Evolutionary conservation across 2,888 invertebrate species (phyloP), one percentile per base, ranked within the genome.

Genomic region (Lepidochrysops patricia): DNA sequence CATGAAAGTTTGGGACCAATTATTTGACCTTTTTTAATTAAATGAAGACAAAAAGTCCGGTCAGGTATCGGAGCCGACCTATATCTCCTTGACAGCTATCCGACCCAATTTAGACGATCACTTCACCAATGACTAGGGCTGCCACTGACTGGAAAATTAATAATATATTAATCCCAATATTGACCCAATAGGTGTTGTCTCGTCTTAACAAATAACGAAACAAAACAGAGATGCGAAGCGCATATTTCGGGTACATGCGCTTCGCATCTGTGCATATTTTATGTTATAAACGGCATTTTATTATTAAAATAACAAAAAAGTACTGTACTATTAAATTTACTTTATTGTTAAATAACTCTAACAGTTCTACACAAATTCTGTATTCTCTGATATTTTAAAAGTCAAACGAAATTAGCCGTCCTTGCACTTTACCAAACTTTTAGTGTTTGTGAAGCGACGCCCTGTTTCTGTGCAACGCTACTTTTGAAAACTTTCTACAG

Each of bases 31-130:
- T 52, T 52, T 54, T 15, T 54, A 54, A 54, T 29, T 54, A 54
- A 54, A 54, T 54, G 54, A 54, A 62, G 54, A 54, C 54, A 54
- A 54, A 62, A 60, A 60, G 56, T 43, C 54, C 56, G 58, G 58
- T 60, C 62, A 62, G 56, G 60, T 60, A 62, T 29, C 57, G 29
- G 19, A 29, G 9, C 19, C 54, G 54, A 27, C 56, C 54, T 56
- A 58, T 48, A 54, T 56, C 29, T 43, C 13, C 52, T 27, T 32
- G 54, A 54, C 65, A 62, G 65, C 63, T 66, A 66, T 68, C 67
- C 67, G 67, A 70, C 70, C 69, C 66, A 71, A 66, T 71, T 70
- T 65, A 62, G 60, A 61, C 49, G 63, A 50, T 59, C 61, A 65
- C 58, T 61, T 64, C 58, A 60, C 60, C 29, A 63, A 60, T 54